Evolutionary conservation across 2,113 vertebrate genomes (phyloP), one percentile per base, ranked within the genome.

Genomic region (Lethenteron camtschaticum): DNA sequence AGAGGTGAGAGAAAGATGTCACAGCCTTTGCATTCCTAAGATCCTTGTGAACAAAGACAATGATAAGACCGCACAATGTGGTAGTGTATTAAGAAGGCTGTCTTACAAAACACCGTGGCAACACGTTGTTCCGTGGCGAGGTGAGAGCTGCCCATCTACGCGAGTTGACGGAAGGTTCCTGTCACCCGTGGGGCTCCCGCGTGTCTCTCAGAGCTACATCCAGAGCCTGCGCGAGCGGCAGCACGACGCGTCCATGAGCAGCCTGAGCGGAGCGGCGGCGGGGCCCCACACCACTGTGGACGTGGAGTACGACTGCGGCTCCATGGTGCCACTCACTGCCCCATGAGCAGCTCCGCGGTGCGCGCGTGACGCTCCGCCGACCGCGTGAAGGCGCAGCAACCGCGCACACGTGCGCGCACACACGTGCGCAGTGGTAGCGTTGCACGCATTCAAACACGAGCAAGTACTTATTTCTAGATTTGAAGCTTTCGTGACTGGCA

Each of bases 141-240:
- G 10, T 24, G 24, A 9, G n/a, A 10, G 9, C n/a, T 24, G 24
- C n/a, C n/a, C n/a, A 66, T 66, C 10, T 14, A 66, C 10, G n/a
- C 9, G 2, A 16, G 63, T 24, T 66, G n/a, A 66, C 10, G 24
- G 1, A 16, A 66, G n/a, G 24, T 66, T 11, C 24, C 63, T 24
- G 41, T 11, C 20, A 56, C 5, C 72, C 57, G 70, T 24, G 13
- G 68, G 71, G 41, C 72, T 4, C 11, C 16, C 18, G 70, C 56
- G 71, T 10, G 14, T 55, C 55, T 16, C 70, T 13, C 74, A 87
- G 88, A 88, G 85, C 77, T 90, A 87, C 78, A 81, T 89, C 70
- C 87, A 87, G 82, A 88, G 85, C 78, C 80, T 89, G 73, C 81
- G 79, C 72, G 87, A 89, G 69, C 81, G 76, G 68, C 86, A 88